Percentiles rank a stretch among this genome's conserved stretches.
Evolutionary conservation across 1,140 invertebrate species (phyloP).

Genomic region (Bathynomus jamesi): DNA sequence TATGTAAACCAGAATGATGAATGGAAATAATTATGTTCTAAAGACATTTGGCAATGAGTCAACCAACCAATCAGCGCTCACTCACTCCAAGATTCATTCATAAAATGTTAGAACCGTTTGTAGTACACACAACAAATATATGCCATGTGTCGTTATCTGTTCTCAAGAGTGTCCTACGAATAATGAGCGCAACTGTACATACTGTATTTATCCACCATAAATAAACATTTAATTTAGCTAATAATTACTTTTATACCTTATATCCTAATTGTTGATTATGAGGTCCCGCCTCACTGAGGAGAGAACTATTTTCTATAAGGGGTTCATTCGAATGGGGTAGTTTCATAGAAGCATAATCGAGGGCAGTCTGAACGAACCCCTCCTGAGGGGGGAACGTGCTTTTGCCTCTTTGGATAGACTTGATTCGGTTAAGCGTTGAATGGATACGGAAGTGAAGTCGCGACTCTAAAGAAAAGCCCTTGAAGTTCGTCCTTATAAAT

Average conservation of each 20-base stretch:
- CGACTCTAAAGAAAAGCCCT: conserved; percentile 82
- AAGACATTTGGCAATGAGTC: too few species aligned
- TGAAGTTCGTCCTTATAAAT: conserved; percentile 68
- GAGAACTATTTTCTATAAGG: neutral
- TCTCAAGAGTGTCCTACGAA: too few species aligned
- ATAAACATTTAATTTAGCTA: too few species aligned
- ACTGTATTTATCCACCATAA: too few species aligned
- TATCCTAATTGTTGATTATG: neutral
- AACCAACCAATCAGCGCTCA: too few species aligned
- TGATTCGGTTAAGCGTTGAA: conserved; percentile 55
- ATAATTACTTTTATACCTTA: neutral
- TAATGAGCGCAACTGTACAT: too few species aligned
- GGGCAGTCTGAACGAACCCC: neutral
- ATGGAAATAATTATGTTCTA: too few species aligned
- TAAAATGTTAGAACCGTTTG: too few species aligned
- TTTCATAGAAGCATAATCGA: neutral
- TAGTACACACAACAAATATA: too few species aligned
- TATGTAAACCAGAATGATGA: too few species aligned
- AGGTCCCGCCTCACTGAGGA: neutral
- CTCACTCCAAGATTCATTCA: too few species aligned
- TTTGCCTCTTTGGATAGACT: conserved; percentile 21
- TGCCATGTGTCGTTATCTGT: too few species aligned
- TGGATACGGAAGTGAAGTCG: conserved; percentile 87
- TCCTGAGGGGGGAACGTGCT: neutral
- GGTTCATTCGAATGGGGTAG: neutral